Evolutionary conservation across 2,888 invertebrate genomes (phyloP), one percentile per base, ranked within the genome.

Genomic region (Scaeva pyrastri): DNA sequence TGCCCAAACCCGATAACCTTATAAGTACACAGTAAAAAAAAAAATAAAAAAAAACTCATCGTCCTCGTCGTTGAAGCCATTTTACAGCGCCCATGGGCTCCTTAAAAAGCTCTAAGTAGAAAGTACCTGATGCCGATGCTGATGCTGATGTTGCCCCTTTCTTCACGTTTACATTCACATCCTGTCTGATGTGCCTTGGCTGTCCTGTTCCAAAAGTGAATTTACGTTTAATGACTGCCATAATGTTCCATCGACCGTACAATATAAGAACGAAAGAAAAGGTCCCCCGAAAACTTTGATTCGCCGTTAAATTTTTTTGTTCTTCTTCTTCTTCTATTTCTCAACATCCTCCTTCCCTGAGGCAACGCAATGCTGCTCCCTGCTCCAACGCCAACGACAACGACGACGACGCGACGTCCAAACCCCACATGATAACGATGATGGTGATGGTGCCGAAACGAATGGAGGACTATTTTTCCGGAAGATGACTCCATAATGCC

Each of bases 211-310:
- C 66, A 71, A 74, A n/a, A 82, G 74, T 71, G 86, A 86, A 82
- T 81, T 86, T 86, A 82, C 71, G 81, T 82, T 78, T 86, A 86
- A 86, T 82, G 86, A 86, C 73, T 66, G 19, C 82, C 78, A 81
- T 85, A 86, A 82, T 82, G 77, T 78, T 86, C 86, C 73, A 86
- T 82, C 73, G 82, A 82, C 86, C 82, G 82, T 82, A 74, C 86
- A 81, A 78, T 82, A 86, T 82, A 52, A 80, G 31, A 31, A 31
- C 31, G 31, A 31, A 66, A 43, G 74, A 60, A 73, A 82, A 56
- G 73, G 73, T 82, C 52, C 77, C 70, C 77, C 70, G 64, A 82
- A 86, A 82, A 86, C 86, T 82, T 82, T 82, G 86, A 86, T 82
- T 78, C 78, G 73, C 55, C 31, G 73, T 56, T 58, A 43, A 2